Conservation (phyloP, 2,113 vertebrate genomes). For the Regulus satrapa region DNA sequence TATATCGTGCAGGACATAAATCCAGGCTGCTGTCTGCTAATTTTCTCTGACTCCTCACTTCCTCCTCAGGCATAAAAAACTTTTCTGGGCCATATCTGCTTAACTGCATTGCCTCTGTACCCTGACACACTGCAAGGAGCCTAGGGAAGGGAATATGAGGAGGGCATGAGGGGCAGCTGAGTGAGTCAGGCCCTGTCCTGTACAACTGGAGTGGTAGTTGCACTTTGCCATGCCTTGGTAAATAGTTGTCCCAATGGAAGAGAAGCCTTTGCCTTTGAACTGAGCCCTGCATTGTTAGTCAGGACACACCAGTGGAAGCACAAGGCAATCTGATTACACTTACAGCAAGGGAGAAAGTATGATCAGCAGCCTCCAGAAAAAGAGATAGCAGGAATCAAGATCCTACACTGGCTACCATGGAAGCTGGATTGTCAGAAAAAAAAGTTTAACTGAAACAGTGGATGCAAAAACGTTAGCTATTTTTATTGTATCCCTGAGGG, state of each 20-base stretch:
- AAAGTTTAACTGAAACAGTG: neutral
- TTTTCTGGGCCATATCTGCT: neutral
- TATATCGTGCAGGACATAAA: neutral
- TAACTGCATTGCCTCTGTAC: neutral
- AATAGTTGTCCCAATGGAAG: neutral
- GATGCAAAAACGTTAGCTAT: neutral
- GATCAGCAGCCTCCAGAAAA: neutral
- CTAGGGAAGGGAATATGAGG: neutral
- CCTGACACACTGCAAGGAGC: neutral
- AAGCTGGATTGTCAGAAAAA: neutral
- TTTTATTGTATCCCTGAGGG: constrained; percentile 15
- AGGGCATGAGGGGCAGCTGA: neutral
- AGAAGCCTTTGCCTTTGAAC: neutral
- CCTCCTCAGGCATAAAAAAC: neutral
- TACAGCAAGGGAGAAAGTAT: neutral
- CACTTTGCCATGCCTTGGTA: neutral
- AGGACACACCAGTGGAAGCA: neutral
- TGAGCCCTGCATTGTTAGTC: neutral
- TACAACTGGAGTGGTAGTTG: rapidly evolving
- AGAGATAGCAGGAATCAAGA: neutral
- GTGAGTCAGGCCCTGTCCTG: neutral
- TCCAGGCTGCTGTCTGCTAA: neutral
- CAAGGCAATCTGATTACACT: neutral
- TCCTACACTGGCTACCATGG: neutral
- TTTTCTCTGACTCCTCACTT: neutral